A percentile compares a stretch with the other conserved stretches of the same genome.
Evolutionary conservation across 2,797 vertebrate species (phyloP).

Genomic region (Pachyuromys duprasi): DNA sequence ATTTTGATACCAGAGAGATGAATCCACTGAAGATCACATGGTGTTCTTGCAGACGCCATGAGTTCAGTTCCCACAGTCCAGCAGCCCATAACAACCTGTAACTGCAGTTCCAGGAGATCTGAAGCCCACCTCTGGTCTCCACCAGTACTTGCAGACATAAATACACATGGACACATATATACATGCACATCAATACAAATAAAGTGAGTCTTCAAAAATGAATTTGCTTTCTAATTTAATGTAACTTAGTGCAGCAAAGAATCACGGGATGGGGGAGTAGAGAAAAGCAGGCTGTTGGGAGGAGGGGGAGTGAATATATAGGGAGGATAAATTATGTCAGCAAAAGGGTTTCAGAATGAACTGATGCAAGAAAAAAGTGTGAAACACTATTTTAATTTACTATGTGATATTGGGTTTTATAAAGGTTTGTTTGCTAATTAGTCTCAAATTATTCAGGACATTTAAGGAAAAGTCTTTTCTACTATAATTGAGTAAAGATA

Average conservation of each 20-base stretch:
- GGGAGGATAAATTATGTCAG: neutral
- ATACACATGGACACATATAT: neutral
- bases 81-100: neutral
- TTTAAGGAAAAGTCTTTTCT: neutral
- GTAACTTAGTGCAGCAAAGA: neutral
- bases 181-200: neutral
- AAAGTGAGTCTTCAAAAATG: neutral
- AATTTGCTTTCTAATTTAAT: neutral
- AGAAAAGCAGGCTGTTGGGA: conserved; percentile 4
- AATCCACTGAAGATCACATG: too few relatives aligned
- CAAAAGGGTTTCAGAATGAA: conserved; percentile 27
- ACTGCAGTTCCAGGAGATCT: neutral
- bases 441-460: conserved; percentile 41
- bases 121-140: neutral
- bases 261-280: neutral
- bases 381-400: conserved; percentile 51
- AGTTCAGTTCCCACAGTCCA: neutral
- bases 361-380: conserved; percentile 21
- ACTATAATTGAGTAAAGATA: conserved; percentile 37
- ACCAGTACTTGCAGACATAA: neutral
- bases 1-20: too few relatives aligned
- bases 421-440: conserved; percentile 58
- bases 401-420: conserved; percentile 40
- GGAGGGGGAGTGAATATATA: neutral
- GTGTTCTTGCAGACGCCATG: neutral